Conservation (phyloP, 2,888 invertebrate genomes). For the Agrochola lota region DNA sequence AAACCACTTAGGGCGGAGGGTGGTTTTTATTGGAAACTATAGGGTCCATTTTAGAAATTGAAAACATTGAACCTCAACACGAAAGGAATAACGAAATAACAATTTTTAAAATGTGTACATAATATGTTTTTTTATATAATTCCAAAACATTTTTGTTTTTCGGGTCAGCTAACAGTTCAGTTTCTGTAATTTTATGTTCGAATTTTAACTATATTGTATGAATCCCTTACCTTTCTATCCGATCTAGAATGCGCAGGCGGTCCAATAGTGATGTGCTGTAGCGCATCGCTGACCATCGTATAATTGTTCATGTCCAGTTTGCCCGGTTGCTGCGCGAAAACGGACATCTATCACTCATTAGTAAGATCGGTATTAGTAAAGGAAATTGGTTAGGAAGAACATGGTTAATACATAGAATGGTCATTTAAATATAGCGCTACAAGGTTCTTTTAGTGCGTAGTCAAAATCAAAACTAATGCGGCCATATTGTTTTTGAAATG, state of each 20-base stretch:
- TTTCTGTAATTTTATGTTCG: background rate
- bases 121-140: no score
- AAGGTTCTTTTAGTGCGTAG: background rate
- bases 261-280: conserved; percentile 92
- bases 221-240: conserved; percentile 91
- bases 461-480: no score
- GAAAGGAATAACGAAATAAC: no score
- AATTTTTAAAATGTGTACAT: no score
- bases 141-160: no score
- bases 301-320: conserved; percentile 97
- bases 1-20: no score
- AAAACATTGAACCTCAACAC: no score
- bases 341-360: conserved; percentile 51
- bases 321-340: conserved; percentile 93
- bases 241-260: conserved; percentile 87
- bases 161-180: no score
- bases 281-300: conserved; percentile 96
- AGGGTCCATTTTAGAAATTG: background rate
- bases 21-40: no score
- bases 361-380: conserved; percentile 38
- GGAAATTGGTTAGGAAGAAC: conserved; percentile 32
- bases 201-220: no score
- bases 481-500: no score
- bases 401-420: conserved; percentile 1
- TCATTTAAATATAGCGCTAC: background rate